Base-by-base conservation (phyloP, 2,797 vertebrate species). In the Megaceryle alcyon region DNA sequence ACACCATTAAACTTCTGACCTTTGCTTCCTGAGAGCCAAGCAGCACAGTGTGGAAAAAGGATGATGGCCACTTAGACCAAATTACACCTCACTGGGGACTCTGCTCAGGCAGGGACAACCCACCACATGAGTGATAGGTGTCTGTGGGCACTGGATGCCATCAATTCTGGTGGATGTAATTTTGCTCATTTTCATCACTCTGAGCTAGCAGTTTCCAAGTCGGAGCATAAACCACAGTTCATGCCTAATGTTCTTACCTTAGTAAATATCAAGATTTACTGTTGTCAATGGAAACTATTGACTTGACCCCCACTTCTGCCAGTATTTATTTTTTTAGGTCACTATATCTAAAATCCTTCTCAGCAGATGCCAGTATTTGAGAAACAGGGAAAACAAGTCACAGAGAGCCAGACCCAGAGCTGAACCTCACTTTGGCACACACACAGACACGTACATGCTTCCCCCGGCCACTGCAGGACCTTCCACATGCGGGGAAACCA, bases 261-360 rank as follows among this genome's bases (percentile, higher is more conserved):
- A 53, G 85, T 61, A 91, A 92, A 94, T 84, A 43, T 23, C 68
- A 46, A 80, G 90, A 86, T 85, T 85, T 85, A 88, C 73, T 88
- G 86, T 68, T 1, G 2, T 68, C 82, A 64, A 4, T 12, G 60
- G 85, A 77, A 86, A 71, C 43, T n/a, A 65, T 15, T 90, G 82
- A 60, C 88, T 76, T 72, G 71, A 88, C 85, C 82, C 4, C 4
- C 26, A 35, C 76, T 88, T 86, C 14, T 37, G 48, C 19, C 79
- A 66, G 77, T 76, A 63, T 91, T 86, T 87, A 35, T 64, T 81
- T 92, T 83, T 85, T 83, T 15, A 84, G 60, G 90, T 91, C 37
- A 5, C 35, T 65, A 8, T 23, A 21, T 12, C 16, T 21, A 43
- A 57, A 65, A 54, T 57, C 78, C 61, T 77, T 66, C 83, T 82